Evolutionary conservation across 2,888 invertebrate genomes (phyloP).

Genomic region (Cerceris ruficornis): DNA sequence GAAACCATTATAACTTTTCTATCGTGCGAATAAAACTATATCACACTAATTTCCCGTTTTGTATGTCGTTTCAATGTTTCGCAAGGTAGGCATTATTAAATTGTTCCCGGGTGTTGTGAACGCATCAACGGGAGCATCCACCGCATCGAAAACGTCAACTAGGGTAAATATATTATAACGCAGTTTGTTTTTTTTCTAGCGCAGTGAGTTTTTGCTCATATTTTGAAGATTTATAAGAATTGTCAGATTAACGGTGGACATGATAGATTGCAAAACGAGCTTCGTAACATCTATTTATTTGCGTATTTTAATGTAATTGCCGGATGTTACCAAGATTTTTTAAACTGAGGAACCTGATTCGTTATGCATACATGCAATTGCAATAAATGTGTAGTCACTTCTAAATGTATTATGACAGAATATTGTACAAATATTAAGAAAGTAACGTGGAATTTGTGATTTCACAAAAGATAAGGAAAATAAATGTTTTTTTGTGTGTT

Average conservation of each 20-base stretch:
- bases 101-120: constrained; percentile 26
- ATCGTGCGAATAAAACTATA: constrained; percentile 10
- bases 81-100: constrained; percentile 42
- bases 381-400: neutral
- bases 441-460: neutral
- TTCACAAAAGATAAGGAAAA: neutral
- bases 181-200: neutral
- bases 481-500: constrained; percentile 33
- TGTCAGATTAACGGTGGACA: neutral
- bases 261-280: neutral
- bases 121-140: constrained; percentile 45
- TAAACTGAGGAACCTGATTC: too few relatives aligned
- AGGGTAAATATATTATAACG: constrained; percentile 43
- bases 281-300: neutral
- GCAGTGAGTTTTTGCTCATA: neutral
- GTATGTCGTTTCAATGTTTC: constrained; percentile 55
- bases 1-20: neutral
- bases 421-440: too few relatives aligned
- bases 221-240: neutral
- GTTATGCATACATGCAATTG: neutral
- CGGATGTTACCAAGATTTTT: too few relatives aligned
- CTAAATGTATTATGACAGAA: too few relatives aligned
- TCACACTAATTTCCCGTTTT: neutral
- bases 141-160: constrained; percentile 24
- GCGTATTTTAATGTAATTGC: too few relatives aligned